Percentiles rank a stretch among this genome's conserved stretches.
Evolutionary conservation across 1,140 invertebrate genomes (phyloP).

Genomic region (Drosophila bocqueti): DNA sequence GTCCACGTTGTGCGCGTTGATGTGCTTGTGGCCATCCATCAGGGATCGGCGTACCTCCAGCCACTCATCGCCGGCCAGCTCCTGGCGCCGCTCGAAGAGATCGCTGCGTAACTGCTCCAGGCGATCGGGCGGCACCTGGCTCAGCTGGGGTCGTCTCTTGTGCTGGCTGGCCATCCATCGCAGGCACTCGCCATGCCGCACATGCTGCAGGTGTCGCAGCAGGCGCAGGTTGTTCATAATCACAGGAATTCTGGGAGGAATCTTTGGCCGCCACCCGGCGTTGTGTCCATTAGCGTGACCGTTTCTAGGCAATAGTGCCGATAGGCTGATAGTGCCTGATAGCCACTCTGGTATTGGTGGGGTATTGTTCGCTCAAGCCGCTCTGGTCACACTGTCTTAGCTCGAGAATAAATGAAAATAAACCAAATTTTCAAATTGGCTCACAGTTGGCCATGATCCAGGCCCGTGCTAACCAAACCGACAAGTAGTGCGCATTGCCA

Average conservation of each 20-base stretch:
- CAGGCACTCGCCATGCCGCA: not conserved
- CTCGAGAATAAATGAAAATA: constrained; percentile 21
- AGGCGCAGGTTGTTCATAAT: constrained; percentile 60
- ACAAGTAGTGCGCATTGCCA: constrained; percentile 12
- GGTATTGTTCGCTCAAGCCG: not conserved
- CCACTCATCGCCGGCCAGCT: constrained; percentile 61
- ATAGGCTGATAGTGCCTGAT: not conserved
- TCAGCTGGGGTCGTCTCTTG: constrained; percentile 49
- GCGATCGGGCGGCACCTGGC: constrained; percentile 46
- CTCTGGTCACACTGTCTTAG: not conserved
- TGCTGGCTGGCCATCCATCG: constrained; percentile 50
- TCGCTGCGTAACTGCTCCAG: constrained; percentile 55
- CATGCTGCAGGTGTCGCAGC: constrained; percentile 27
- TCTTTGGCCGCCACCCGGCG: not conserved
- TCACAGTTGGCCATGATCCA: constrained; percentile 10
- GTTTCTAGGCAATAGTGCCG: not conserved
- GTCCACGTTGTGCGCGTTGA: constrained; percentile 87
- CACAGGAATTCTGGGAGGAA: not conserved
- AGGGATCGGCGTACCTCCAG: constrained; percentile 44
- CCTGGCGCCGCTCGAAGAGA: constrained; percentile 41
- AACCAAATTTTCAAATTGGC: constrained; percentile 16
- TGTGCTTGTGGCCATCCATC: constrained; percentile 55
- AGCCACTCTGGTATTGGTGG: not conserved
- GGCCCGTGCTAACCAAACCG: not conserved
- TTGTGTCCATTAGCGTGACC: not conserved